phyloP scores from a whole-genome alignment of 2,888 invertebrate genomes.

The Pocota personata region DNA sequence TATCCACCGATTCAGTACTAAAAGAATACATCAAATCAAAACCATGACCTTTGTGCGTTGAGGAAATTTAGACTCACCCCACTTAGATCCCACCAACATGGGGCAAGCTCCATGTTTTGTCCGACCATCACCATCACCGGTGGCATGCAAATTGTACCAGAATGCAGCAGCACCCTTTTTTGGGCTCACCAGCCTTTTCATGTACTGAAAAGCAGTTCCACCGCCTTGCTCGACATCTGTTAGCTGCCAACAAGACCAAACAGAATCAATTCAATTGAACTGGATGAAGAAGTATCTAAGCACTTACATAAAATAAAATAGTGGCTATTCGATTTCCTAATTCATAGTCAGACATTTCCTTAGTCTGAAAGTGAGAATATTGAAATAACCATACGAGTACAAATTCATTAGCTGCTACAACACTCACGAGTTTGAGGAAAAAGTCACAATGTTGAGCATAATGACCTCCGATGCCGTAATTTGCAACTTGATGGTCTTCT shows the following conservation, averaged over 20 bases:
- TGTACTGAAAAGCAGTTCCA: conserved; percentile 96
- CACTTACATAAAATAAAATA: conserved; percentile 81
- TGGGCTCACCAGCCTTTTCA: conserved; percentile 88
- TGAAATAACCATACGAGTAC: background rate
- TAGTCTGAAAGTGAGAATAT: conserved; percentile 49
- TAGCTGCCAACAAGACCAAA: conserved; percentile 87
- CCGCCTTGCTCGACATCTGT: conserved; percentile 98
- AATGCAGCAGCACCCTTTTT: conserved; percentile 87
- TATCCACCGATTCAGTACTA: conserved; percentile 94
- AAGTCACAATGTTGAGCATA: conserved; percentile 84
- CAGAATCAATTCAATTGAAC: background rate
- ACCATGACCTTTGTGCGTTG: background rate
- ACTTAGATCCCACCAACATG: conserved; percentile 96
- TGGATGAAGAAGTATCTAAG: background rate
- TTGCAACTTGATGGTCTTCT: conserved; percentile 84
- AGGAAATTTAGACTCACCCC: conserved; percentile 87
- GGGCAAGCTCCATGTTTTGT: conserved; percentile 98
- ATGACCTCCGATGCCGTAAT: conserved; percentile 84
- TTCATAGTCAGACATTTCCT: background rate
- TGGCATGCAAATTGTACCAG: conserved; percentile 96
- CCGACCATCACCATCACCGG: conserved; percentile 93
- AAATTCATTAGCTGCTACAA: too few species aligned
- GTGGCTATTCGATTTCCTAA: conserved; percentile 81
- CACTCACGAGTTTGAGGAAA: conserved; percentile 74
- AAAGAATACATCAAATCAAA: background rate